Evolutionary conservation across 2,797 vertebrate genomes (phyloP).

Genomic region (Setipinna tenuifilis): DNA sequence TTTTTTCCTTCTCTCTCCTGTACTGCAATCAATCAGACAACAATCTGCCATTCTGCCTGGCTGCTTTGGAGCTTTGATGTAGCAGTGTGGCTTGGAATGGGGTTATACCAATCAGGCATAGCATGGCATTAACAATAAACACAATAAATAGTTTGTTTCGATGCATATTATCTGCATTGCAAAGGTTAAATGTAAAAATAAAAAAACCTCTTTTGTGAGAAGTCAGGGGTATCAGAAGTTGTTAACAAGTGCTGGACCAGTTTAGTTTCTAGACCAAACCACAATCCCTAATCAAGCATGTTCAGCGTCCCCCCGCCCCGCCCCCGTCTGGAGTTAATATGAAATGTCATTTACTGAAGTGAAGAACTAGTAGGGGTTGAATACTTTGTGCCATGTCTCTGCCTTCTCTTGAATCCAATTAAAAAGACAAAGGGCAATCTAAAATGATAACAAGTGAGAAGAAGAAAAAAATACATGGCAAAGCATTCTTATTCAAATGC

Average conservation of each 20-base stretch:
- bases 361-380: background rate
- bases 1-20: background rate
- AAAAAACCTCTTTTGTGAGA: background rate
- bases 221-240: background rate
- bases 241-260: background rate
- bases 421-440: slow-evolving; percentile 38
- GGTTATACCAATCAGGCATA: background rate
- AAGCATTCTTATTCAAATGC: slow-evolving; percentile 60
- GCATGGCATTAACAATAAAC: background rate
- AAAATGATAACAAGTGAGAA: slow-evolving; percentile 30
- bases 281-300: background rate
- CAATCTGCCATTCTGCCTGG: no score
- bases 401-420: slow-evolving; percentile 46
- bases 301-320: background rate
- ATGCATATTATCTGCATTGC: background rate
- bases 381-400: background rate
- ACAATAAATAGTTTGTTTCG: background rate
- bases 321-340: background rate
- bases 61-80: background rate
- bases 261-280: background rate
- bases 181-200: background rate
- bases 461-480: slow-evolving; percentile 27
- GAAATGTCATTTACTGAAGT: slow-evolving; percentile 1
- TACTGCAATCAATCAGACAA: no score
- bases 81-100: background rate